These are phyloP conservation scores for Actinia equina DNA, from an alignment of 64 coral and sea anemone species.

Conservation along the genomic window DNA sequence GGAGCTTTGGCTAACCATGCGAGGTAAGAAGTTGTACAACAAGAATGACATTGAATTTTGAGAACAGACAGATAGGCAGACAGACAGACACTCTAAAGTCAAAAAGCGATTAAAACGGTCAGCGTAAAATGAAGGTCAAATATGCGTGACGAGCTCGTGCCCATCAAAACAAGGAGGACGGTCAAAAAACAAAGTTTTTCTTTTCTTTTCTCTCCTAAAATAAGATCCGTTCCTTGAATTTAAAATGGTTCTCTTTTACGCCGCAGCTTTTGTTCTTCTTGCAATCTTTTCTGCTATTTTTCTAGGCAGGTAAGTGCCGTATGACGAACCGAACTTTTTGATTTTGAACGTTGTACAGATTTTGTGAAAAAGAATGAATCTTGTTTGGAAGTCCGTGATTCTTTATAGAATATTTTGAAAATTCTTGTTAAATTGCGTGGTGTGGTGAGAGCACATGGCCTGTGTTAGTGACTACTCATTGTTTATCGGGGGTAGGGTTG, in stretches of 20 bases:
- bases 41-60: no score
- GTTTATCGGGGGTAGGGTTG: neutral
- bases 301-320: constrained; percentile 46
- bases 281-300: constrained; percentile 33
- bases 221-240: neutral
- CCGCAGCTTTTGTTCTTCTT: constrained; percentile 13
- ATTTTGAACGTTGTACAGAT: neutral
- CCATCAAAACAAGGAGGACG: constrained; percentile 29
- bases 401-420: neutral
- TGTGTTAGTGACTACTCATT: neutral
- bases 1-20: no score
- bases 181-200: neutral
- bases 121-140: neutral
- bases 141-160: neutral
- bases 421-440: neutral
- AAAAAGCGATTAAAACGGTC: neutral
- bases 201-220: neutral
- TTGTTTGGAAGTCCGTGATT: neutral
- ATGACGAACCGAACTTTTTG: neutral
- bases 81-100: no score
- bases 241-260: constrained; percentile 50
- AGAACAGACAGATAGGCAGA: no score
- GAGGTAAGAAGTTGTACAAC: no score
- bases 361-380: neutral
- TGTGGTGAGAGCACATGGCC: neutral